Conservation (phyloP, 2,797 vertebrate species). For the Trematomus bernacchii region DNA sequence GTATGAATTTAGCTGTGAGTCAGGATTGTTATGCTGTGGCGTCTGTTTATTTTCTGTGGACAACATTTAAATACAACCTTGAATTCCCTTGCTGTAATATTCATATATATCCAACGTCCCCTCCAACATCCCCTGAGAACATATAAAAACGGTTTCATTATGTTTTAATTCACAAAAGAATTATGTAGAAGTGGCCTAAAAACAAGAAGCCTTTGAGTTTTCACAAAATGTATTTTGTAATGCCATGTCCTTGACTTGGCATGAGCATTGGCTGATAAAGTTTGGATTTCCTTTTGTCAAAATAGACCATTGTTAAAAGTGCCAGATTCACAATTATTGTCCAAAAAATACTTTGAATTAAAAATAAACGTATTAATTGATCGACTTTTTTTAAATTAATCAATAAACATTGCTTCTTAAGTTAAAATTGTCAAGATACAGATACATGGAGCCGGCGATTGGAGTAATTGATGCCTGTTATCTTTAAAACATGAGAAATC, state of each 20-base stretch:
- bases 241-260: not conserved
- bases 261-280: not conserved
- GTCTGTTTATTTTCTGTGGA: slow-evolving; percentile 6
- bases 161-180: not conserved
- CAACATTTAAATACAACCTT: not conserved
- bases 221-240: not conserved
- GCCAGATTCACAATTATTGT: too few species aligned
- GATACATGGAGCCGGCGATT: not conserved
- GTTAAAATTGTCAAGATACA: not conserved
- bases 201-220: not conserved
- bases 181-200: not conserved
- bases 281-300: not conserved
- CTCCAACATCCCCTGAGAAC: not conserved
- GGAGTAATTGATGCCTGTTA: too few species aligned
- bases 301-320: too few species aligned
- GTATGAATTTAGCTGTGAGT: not conserved
- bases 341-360: too few species aligned
- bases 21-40: not conserved
- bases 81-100: not conserved
- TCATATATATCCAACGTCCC: not conserved
- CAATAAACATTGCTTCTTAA: not conserved
- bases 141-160: not conserved
- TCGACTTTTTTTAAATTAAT: not conserved
- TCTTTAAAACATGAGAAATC: too few species aligned
- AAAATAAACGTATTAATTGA: too few species aligned